A percentile compares a stretch with the other conserved stretches of the same genome.
Conservation (phyloP, 2,888 invertebrate species). For the Andrena camellia region DNA sequence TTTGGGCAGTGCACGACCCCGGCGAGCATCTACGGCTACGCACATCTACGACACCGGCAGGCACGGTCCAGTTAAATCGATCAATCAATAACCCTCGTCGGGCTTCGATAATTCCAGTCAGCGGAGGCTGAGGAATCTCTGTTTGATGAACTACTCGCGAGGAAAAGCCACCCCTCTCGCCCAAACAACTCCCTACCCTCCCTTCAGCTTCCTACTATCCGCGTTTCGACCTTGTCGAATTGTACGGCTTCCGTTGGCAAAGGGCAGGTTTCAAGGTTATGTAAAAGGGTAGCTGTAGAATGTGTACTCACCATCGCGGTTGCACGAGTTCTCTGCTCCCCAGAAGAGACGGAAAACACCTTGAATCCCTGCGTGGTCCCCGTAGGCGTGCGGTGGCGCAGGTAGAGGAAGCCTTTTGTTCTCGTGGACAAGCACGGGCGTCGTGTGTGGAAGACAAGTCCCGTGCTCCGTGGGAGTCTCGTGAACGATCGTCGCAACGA, state of each 20-base stretch:
- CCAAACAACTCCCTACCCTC: no score
- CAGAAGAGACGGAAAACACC: slow-evolving; percentile 50
- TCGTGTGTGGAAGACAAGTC: slow-evolving; percentile 45
- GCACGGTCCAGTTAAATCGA: slow-evolving; percentile 47
- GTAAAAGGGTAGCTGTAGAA: slow-evolving; percentile 14
- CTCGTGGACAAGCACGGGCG: slow-evolving; percentile 34
- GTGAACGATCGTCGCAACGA: slow-evolving; percentile 72
- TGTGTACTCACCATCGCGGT: slow-evolving; percentile 55
- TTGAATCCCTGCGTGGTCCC: slow-evolving; percentile 51
- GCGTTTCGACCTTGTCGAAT: slow-evolving; percentile 11
- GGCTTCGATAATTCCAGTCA: slow-evolving; percentile 3
- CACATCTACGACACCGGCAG: slow-evolving; percentile 16
- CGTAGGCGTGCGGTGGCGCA: slow-evolving; percentile 3
- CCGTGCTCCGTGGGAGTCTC: slow-evolving; percentile 64
- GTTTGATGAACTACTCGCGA: background rate
- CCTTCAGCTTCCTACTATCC: background rate
- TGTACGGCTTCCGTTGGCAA: slow-evolving; percentile 31
- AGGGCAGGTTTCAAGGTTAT: slow-evolving; percentile 48
- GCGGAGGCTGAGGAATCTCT: background rate
- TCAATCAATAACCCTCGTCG: slow-evolving; percentile 41
- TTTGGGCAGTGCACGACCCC: background rate
- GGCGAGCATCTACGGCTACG: slow-evolving; percentile 33
- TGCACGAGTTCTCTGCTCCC: background rate
- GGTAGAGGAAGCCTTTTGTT: slow-evolving; percentile 20
- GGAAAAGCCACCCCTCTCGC: background rate